Base-by-base conservation (phyloP, 92 coral and sea anemone genomes). In the Metridium senile region DNA sequence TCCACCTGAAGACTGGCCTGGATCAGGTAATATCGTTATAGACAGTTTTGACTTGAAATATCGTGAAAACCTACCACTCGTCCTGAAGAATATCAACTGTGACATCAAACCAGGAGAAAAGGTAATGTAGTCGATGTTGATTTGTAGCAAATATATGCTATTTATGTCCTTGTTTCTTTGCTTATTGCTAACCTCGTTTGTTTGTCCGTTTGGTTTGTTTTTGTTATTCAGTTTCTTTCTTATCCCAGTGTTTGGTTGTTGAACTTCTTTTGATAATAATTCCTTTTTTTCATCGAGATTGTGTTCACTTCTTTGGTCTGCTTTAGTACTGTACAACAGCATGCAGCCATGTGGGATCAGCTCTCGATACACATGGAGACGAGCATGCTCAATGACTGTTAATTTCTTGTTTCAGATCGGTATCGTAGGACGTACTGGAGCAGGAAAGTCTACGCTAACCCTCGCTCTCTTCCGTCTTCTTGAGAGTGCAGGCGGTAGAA, bases 351-450 rank as follows among this genome's bases (percentile, higher is more conserved):
- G n/a, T n/a, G n/a, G 65, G 65, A 39, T 39, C 49, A 39, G n/a
- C 49, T 39, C 8, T 39, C 13, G 13, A 39, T 39, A 6, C 6
- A 39, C 49, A 6, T 39, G 6, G 49, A 39, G 8, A 6, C 49
- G 6, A 13, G 49, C 49, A 39, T 39, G 49, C n/a, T n/a, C n/a
- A n/a, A n/a, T n/a, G n/a, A 20, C 23, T 54, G 0, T 22, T 1
- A 26, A 43, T 13, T 26, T 79, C 70, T 26, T 71, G 49, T 39
- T 39, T 6, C 13, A 93, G 98, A 77, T 94, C 27, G 98, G 98
- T 52, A 91, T 94, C 23, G 98, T 94, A 22, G 98, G 98, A 33
- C 93, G 98, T 47, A 94, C 98, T 25, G 98, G 98, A 26, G 98
- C 98, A 34, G 98, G 98, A 71, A 94, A 94, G 73, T 94, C 98